Conservation (phyloP, 2,797 vertebrate genomes). For the Pachyuromys duprasi region DNA sequence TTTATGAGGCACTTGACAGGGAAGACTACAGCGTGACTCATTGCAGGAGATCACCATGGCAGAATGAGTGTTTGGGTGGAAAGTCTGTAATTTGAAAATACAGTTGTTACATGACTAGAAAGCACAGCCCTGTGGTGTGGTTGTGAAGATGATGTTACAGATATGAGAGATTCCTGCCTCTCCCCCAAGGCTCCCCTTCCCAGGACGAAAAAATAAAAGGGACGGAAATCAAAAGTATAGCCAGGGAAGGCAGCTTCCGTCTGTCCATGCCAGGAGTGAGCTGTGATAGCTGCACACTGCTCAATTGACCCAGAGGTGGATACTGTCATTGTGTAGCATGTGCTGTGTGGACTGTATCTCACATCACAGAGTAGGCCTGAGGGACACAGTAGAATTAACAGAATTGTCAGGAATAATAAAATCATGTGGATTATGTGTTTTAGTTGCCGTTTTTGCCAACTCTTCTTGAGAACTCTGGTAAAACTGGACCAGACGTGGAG, state of each 20-base stretch:
- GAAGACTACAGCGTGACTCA: not conserved
- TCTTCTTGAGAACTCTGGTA: constrained; percentile 21
- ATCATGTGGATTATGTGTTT: constrained; percentile 18
- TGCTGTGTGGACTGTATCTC: not conserved
- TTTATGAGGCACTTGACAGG: not conserved
- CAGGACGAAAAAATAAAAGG: not conserved
- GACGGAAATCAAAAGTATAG: not conserved
- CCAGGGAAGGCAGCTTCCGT: not conserved
- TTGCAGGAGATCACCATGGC: not conserved
- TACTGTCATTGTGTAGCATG: not conserved
- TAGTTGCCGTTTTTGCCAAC: constrained; percentile 23
- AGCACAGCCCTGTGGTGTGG: not conserved
- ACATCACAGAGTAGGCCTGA: constrained; percentile 1
- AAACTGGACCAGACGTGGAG: constrained; percentile 37
- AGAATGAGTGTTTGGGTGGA: not conserved
- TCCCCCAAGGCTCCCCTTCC: not conserved
- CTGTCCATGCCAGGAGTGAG: no score
- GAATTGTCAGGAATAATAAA: constrained; percentile 5
- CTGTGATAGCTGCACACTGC: not conserved
- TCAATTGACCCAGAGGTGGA: not conserved
- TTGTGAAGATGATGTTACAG: constrained; percentile 35
- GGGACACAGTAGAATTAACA: constrained; percentile 25
- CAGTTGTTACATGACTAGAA: not conserved
- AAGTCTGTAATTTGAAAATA: not conserved
- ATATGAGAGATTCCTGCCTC: not conserved